These are phyloP conservation scores for Panthera tigris DNA, from an alignment of 2,113 vertebrate genomes.

Conservation along the genomic window DNA sequence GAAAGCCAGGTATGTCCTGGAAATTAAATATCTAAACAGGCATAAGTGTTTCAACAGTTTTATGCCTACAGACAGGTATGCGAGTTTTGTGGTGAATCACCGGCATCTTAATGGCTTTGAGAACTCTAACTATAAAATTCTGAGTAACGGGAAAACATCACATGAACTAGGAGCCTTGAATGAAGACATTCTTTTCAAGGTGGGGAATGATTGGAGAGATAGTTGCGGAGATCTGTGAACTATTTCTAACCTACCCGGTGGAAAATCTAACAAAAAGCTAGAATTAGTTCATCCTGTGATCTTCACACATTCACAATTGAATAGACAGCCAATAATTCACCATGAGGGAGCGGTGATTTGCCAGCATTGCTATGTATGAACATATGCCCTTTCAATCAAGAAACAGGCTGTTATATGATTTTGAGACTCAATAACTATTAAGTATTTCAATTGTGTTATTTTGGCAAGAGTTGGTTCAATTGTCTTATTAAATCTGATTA, in stretches of 20 bases:
- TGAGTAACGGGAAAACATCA: slow-evolving; percentile 25
- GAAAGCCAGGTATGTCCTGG: neutral
- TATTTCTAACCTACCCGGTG: neutral
- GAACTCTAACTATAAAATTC: slow-evolving; percentile 32
- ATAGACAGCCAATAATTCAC: neutral
- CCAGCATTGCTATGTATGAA: neutral
- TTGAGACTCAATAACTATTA: slow-evolving; percentile 11
- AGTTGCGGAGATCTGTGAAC: neutral
- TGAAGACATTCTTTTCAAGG: neutral
- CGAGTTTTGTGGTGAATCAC: slow-evolving; percentile 45
- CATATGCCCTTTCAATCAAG: neutral
- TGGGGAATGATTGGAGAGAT: neutral
- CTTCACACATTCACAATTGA: neutral
- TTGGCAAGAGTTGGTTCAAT: neutral
- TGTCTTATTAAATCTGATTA: slow-evolving; percentile 46
- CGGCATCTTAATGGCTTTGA: neutral
- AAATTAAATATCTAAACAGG: slow-evolving; percentile 5
- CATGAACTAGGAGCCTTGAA: neutral
- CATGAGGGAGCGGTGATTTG: neutral
- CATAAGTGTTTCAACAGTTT: neutral
- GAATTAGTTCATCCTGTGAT: neutral
- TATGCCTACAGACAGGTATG: neutral
- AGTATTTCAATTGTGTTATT: slow-evolving; percentile 28
- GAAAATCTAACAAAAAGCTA: slow-evolving; percentile 33
- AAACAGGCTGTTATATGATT: neutral